Evolutionary conservation across 1,140 invertebrate genomes (phyloP), one percentile per base, ranked within the genome.

Genomic region (Maconellicoccus hirsutus): DNA sequence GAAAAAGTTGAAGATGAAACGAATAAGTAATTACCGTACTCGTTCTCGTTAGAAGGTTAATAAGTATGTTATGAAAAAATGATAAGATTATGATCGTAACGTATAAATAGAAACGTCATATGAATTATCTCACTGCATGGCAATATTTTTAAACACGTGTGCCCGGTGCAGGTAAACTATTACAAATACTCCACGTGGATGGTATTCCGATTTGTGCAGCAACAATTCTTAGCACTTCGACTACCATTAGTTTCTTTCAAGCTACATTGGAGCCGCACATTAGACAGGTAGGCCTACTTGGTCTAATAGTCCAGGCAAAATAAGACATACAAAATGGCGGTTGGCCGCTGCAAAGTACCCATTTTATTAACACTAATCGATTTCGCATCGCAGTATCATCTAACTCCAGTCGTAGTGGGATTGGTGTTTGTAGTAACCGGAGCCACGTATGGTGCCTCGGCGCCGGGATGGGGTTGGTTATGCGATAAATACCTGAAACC

Each of bases 371-470:
- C 16, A 61, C 7, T 61, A 61, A 8, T 61, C 21, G 21, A 7
- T 19, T 16, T 19, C 59, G 1, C 26, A n/a, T 72, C 74, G 69
- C 73, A 84, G 80, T 85, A 93, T 75, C 76, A 85, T 12, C 80
- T 94, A 70, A 86, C 75, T 19, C 89, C 91, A 0, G 83, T 92
- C 7, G 77, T 91, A 8, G 80, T 93, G 29, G 92, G 92, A 0
- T 77, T 93, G 14, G 89, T 93, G 85, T 95, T 95, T 78, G 85
- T 95, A 16, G 88, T 94, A 59, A 93, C 91, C 76, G 92, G 92
- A 2, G 91, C 88, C 0, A 85, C 88, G 14, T 95, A 94, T 78
- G 91, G 91, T 0, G 52, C 90, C 0, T 89, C 89, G 0, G 89
- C 91, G 0, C 92, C 92, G 0, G 79, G 81, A 14, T 94, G 89